Conservation (phyloP, 2,113 vertebrate genomes). For the Forbesichthys papilliferus region DNA sequence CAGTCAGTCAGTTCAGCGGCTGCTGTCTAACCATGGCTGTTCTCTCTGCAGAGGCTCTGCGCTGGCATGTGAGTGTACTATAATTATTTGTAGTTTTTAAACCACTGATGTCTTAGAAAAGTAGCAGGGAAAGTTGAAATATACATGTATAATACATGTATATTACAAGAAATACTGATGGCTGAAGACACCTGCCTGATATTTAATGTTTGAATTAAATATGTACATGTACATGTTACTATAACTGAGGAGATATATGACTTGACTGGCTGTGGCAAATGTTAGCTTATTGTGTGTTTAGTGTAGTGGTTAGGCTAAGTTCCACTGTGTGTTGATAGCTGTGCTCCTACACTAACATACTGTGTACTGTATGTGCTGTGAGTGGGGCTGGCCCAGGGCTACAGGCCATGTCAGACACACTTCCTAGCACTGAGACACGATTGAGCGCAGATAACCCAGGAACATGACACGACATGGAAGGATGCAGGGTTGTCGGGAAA, state of each 20-base stretch:
- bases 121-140: too few relatives aligned
- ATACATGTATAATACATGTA: too few relatives aligned
- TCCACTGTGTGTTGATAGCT: neutral
- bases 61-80: constrained; percentile 78
- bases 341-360: too few relatives aligned
- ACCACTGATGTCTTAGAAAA: too few relatives aligned
- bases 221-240: too few relatives aligned
- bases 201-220: too few relatives aligned
- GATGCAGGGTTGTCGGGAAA: constrained; percentile 14
- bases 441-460: constrained; percentile 40
- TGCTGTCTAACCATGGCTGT: constrained; percentile 78
- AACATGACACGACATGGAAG: constrained; percentile 54
- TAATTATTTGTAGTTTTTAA: neutral
- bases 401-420: constrained; percentile 54
- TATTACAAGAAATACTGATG: too few relatives aligned
- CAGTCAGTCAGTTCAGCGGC: constrained; percentile 59
- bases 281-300: too few relatives aligned
- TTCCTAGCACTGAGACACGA: constrained; percentile 63
- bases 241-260: too few relatives aligned
- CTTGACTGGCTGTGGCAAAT: too few relatives aligned
- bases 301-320: neutral
- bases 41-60: constrained; percentile 77
- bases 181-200: too few relatives aligned
- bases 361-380: neutral
- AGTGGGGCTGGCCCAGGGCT: constrained; percentile 49